These are phyloP conservation scores for Aspidapion aeneum DNA, from an alignment of 2,888 invertebrate genomes.

Conservation along the genomic window DNA sequence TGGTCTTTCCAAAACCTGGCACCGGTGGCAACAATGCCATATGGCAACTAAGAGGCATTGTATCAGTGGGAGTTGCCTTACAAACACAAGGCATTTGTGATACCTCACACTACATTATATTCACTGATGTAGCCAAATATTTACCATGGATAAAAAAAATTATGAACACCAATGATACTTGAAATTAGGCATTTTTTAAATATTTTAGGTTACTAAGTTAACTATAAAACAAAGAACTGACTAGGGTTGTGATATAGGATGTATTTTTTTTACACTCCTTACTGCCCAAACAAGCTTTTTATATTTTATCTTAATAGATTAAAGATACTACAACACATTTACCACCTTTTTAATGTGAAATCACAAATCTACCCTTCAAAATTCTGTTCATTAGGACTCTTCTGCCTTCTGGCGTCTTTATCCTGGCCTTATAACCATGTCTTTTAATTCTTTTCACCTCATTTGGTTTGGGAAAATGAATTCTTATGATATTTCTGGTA, in stretches of 20 bases:
- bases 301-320: not conserved
- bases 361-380: constrained; percentile 66
- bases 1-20: constrained; percentile 42
- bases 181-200: not conserved
- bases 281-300: not conserved
- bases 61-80: constrained; percentile 56
- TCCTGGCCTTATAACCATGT: constrained; percentile 67
- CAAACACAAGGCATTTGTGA: constrained; percentile 56
- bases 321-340: not conserved
- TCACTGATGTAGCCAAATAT: constrained; percentile 59
- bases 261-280: constrained; percentile 5
- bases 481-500: constrained; percentile 55
- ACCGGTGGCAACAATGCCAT: constrained; percentile 31
- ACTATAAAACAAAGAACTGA: not conserved
- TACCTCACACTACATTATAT: constrained; percentile 57
- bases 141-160: constrained; percentile 33
- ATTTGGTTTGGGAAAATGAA: constrained; percentile 71
- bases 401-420: constrained; percentile 67
- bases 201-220: not conserved
- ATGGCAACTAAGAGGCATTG: constrained; percentile 51
- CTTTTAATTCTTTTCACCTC: constrained; percentile 67
- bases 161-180: constrained; percentile 7
- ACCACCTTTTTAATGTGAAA: constrained; percentile 56
- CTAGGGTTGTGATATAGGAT: constrained; percentile 19
- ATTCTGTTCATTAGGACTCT: constrained; percentile 70